Base-by-base conservation (phyloP, 2,113 vertebrate species). In the Macrotis lagotis region DNA sequence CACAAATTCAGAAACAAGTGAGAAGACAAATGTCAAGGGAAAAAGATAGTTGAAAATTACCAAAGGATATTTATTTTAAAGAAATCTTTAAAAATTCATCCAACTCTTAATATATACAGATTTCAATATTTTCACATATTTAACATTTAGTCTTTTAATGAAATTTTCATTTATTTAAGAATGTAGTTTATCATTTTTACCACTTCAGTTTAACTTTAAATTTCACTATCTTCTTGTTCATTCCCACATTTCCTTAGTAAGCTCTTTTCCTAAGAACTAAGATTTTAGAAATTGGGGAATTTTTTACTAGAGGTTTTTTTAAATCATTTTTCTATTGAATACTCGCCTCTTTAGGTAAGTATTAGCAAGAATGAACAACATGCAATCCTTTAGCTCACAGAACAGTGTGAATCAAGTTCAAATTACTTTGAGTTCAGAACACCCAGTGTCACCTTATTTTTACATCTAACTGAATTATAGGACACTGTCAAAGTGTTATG, bases 381-480 rank as follows among this genome's bases (percentile, higher is more conserved):
- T 74, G 90, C 93, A 97, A 92, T 95, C 95, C 92, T 98, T 97
- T 97, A 95, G 94, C 96, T 97, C 92, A 91, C 53, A 96, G 95
- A 94, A 91, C 92, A 48, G 0, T 97, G 93, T 94, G 93, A 98
- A 98, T 98, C 97, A 97, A 98, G 95, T 98, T 98, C 97, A 98
- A 97, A 98, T 98, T 98, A 98, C 97, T 98, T 96, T 97, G 96
- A 98, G 97, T 98, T 98, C 96, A 97, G 97, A 98, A 98, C 96
- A 98, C 97, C 97, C 96, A 93, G 66, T 98, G 97, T 96, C 95
- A 96, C 98, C 98, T 98, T 98, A 98, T 98, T 98, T 98, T 98
- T 98, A 97, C 96, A 98, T 98, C 98, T 98, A 98, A 98, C 98
- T 98, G 98, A 98, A 97, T 98, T 98, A 98, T 97, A 98, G 95